phyloP scores from a whole-genome alignment of 2,797 vertebrate species.

The Melanitta fusca region DNA sequence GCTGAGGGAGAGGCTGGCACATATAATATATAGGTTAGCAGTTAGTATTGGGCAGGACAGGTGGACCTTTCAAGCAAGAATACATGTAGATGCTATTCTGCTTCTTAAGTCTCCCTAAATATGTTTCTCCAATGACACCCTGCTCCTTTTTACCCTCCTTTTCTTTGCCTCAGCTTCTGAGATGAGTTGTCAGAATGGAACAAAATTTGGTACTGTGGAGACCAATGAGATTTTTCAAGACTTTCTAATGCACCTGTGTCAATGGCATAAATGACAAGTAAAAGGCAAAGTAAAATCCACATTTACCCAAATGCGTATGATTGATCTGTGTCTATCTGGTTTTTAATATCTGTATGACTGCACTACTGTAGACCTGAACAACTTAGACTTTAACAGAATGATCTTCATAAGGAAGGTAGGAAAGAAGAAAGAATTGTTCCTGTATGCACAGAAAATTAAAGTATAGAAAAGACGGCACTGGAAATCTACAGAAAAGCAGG shows the following conservation, averaged over 20 bases:
- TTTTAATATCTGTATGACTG: background rate
- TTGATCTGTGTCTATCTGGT: background rate
- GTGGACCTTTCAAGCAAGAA: background rate
- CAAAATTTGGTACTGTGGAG: background rate
- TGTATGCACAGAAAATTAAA: background rate
- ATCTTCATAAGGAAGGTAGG: background rate
- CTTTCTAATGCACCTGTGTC: background rate
- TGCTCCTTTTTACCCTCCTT: background rate
- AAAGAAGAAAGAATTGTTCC: background rate
- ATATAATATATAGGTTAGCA: background rate
- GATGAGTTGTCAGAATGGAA: background rate
- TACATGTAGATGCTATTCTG: background rate
- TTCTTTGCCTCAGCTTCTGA: background rate
- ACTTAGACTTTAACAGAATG: background rate
- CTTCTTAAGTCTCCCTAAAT: background rate
- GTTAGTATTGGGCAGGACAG: background rate
- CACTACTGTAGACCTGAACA: background rate
- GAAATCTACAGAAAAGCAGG: background rate
- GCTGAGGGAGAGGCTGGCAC: background rate
- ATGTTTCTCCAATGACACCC: background rate
- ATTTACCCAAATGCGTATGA: background rate
- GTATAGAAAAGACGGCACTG: background rate
- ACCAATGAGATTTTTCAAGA: background rate
- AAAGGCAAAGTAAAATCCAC: background rate
- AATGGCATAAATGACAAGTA: background rate